Evolutionary conservation across 1,140 invertebrate genomes (phyloP).

Genomic region (Zaprionus taronus): DNA sequence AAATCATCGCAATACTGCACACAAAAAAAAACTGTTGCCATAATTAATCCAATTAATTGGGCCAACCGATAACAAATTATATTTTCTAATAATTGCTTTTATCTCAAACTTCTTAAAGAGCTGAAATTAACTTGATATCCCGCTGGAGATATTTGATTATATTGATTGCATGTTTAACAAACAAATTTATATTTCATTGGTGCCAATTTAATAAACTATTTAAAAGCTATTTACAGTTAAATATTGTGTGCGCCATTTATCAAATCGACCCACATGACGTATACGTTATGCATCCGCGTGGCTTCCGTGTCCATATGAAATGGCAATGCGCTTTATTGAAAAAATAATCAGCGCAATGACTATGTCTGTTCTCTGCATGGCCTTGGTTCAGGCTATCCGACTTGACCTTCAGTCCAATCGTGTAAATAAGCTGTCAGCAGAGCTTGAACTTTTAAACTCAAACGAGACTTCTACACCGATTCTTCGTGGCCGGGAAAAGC

Average conservation of each 20-base stretch:
- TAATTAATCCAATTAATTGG: background rate
- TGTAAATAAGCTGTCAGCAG: slow-evolving; percentile 17
- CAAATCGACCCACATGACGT: background rate
- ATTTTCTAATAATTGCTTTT: no score
- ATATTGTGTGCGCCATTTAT: slow-evolving; percentile 16
- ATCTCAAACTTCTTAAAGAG: no score
- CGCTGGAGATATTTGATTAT: background rate
- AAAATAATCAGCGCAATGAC: slow-evolving; percentile 32
- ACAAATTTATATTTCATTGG: slow-evolving; percentile 2
- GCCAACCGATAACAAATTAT: no score
- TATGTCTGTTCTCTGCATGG: background rate
- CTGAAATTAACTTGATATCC: no score
- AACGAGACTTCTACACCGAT: background rate
- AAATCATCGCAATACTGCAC: background rate
- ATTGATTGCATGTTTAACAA: background rate
- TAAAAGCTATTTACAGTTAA: background rate
- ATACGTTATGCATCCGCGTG: slow-evolving; percentile 5
- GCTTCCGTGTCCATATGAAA: background rate
- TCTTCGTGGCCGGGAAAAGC: background rate
- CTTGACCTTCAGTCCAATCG: slow-evolving; percentile 24
- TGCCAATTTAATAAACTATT: background rate
- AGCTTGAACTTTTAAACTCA: slow-evolving; percentile 26
- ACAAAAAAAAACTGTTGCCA: background rate
- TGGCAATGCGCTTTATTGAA: slow-evolving; percentile 47
- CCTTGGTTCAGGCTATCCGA: slow-evolving; percentile 31